Percentiles rank a stretch among this genome's conserved stretches.
Conservation (phyloP, 2,113 vertebrate species). For the Oophaga pumilio region DNA sequence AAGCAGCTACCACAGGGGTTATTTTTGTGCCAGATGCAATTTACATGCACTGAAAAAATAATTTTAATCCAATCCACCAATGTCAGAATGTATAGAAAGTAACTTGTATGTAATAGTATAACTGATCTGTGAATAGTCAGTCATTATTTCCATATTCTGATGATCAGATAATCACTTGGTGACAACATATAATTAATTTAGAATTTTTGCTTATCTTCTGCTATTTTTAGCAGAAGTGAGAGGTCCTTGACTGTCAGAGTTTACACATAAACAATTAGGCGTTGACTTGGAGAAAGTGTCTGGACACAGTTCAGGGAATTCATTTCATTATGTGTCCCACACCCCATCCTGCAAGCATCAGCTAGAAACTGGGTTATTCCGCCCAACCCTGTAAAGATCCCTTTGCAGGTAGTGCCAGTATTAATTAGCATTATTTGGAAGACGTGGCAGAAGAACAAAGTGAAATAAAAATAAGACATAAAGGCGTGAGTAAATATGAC, state of each 20-base stretch:
- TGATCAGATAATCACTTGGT: neutral
- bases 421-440: neutral
- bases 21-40: neutral
- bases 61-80: neutral
- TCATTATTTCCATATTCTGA: neutral
- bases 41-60: neutral
- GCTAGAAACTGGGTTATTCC: neutral
- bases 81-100: neutral
- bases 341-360: neutral
- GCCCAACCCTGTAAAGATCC: neutral
- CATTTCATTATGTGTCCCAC: neutral
- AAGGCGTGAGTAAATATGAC: neutral
- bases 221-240: neutral
- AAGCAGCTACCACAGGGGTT: neutral
- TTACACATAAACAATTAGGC: neutral
- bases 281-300: neutral
- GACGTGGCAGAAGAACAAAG: neutral
- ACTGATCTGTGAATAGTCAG: neutral
- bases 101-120: neutral
- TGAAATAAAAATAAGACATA: neutral
- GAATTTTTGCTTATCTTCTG: neutral
- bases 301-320: neutral
- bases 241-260: neutral
- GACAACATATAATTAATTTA: neutral
- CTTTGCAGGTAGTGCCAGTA: neutral